Base-by-base conservation (phyloP, 2,113 vertebrate genomes). In the Labrus mixtus region DNA sequence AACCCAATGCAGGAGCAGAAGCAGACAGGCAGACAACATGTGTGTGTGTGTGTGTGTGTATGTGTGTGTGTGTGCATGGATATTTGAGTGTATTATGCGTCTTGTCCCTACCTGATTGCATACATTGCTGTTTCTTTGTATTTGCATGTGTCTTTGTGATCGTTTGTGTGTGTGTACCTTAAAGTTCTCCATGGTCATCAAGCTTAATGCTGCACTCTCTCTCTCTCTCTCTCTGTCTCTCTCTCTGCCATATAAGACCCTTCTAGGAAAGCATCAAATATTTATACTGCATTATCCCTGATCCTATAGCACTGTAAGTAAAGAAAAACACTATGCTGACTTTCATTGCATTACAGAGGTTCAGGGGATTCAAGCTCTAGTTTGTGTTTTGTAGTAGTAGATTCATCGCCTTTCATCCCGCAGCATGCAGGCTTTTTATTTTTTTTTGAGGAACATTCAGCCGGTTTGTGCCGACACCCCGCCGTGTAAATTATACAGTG, bases 241-340 rank as follows among this genome's bases (percentile, higher is more conserved):
- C 48, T 51, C 89, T 93, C 78, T 87, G 87, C 93, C 89, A 92
- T 94, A 90, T 81, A 92, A 79, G 86, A 87, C 85, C 92, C 92
- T 91, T 83, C 90, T 93, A 95, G 94, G 94, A 94, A 95, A 95
- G 80, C 88, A 94, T 92, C 87, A 94, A 94, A 95, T 95, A 94
- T 93, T 94, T 93, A 95, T 94, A 91, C 87, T 90, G 66, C 81
- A 92, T 93, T 93, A 94, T 92, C 84, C 87, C 89, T 83, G 87
- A 85, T 90, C 86, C 86, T 92, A 86, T 84, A 84, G 90, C 75
- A n/a, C 68, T 76, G 76, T 71, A 86, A 87, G 85, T 84, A 88
- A 50, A 68, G 84, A 89, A 89, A 51, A 90, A 84, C 88, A 86
- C 79, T 77, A 68, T 65, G 48, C 81, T 55, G 77, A 81, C 84